These are phyloP conservation scores for Calliscelio sp. DNA, from an alignment of 2,888 invertebrate genomes.

Conservation along the genomic window DNA sequence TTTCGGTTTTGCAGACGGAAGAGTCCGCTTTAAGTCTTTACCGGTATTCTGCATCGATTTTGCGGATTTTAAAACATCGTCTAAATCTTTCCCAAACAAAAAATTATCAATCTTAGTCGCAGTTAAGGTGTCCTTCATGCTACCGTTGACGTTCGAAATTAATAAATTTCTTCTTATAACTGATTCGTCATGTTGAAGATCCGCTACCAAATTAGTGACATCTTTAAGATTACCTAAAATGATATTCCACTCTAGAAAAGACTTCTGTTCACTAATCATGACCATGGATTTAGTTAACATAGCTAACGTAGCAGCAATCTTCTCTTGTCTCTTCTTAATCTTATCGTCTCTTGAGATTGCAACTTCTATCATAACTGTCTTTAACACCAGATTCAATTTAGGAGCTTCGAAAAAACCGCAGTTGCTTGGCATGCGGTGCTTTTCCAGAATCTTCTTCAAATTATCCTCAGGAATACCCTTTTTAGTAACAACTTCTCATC, in stretches of 20 bases:
- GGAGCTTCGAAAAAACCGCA: constrained; percentile 3
- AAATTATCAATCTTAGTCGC: constrained; percentile 38
- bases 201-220: constrained; percentile 54
- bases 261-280: neutral
- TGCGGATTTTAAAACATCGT: constrained; percentile 56
- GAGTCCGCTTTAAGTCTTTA: constrained; percentile 35
- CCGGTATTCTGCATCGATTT: constrained; percentile 41
- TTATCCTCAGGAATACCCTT: neutral
- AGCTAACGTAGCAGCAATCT: constrained; percentile 39
- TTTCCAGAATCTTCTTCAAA: neutral
- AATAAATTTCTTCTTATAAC: constrained; percentile 59
- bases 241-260: neutral
- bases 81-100: constrained; percentile 59
- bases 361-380: neutral
- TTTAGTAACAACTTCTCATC: neutral
- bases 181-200: constrained; percentile 68
- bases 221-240: constrained; percentile 53
- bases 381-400: neutral
- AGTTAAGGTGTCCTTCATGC: constrained; percentile 46
- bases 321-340: constrained; percentile 52
- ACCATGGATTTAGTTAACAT: neutral
- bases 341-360: constrained; percentile 37
- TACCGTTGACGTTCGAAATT: constrained; percentile 37
- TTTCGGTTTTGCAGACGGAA: neutral
- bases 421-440: neutral